These are phyloP conservation scores for Galerucella nymphaeae DNA, from an alignment of 2,888 invertebrate species.

Conservation along the genomic window DNA sequence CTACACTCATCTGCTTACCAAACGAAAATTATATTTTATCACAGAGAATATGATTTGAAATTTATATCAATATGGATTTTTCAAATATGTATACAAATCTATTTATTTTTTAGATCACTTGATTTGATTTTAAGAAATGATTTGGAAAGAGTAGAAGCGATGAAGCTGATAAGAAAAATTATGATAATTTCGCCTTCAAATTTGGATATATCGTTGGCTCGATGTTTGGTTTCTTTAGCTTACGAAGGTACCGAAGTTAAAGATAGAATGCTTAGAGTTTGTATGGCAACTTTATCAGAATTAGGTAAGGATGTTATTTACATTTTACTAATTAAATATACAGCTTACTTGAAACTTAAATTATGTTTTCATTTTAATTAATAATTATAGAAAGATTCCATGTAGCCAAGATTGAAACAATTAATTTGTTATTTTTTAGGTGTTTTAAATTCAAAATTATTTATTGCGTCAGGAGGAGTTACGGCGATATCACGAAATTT, in stretches of 20 bases:
- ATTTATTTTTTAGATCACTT: slow-evolving; percentile 74
- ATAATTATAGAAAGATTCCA: too few species aligned
- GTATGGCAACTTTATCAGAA: slow-evolving; percentile 89
- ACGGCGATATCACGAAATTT: slow-evolving; percentile 84
- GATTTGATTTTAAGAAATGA: slow-evolving; percentile 92
- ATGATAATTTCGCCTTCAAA: slow-evolving; percentile 73
- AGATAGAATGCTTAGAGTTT: slow-evolving; percentile 85
- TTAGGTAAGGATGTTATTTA: slow-evolving; percentile 70
- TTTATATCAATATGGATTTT: too few species aligned
- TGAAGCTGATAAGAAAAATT: slow-evolving; percentile 83
- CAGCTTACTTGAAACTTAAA: too few species aligned
- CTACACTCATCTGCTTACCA: too few species aligned
- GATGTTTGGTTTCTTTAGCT: slow-evolving; percentile 85
- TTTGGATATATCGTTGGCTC: slow-evolving; percentile 81
- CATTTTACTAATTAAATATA: neutral
- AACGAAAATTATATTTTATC: too few species aligned
- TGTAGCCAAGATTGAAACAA: too few species aligned
- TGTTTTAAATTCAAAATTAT: slow-evolving; percentile 82
- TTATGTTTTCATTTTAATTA: too few species aligned
- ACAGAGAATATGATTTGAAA: too few species aligned
- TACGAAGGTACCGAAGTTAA: slow-evolving; percentile 80
- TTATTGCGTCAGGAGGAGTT: slow-evolving; percentile 86
- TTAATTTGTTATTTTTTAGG: slow-evolving; percentile 66
- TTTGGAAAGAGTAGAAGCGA: slow-evolving; percentile 90
- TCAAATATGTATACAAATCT: too few species aligned